Percentiles rank a stretch among this genome's conserved stretches.
Evolutionary conservation across 2,888 invertebrate genomes (phyloP).

Genomic region (Aporophyla lueneburgensis): DNA sequence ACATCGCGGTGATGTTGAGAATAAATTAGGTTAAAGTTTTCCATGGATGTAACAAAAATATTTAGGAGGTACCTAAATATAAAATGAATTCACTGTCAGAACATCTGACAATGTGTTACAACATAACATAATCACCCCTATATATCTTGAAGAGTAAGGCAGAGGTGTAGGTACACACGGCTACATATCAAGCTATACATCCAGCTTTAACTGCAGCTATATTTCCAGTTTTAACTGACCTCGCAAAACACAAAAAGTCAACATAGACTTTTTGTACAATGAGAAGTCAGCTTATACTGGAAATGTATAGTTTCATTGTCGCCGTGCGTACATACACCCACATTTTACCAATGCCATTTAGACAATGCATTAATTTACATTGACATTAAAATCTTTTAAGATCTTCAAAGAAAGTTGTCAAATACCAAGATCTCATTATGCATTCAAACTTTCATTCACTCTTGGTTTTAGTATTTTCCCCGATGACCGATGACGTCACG

Average conservation of each 20-base stretch:
- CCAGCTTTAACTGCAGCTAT: too few species aligned
- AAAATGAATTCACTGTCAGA: background rate
- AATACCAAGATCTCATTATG: constrained; percentile 15
- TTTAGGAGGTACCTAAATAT: background rate
- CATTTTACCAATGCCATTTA: background rate
- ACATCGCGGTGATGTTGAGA: too few species aligned
- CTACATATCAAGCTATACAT: too few species aligned
- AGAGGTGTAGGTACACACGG: background rate
- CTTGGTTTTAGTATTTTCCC: constrained; percentile 38
- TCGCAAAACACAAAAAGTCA: too few species aligned
- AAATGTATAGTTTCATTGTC: too few species aligned
- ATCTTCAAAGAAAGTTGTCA: constrained; percentile 35
- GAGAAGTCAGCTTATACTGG: too few species aligned
- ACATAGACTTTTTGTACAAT: too few species aligned
- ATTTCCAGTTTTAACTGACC: too few species aligned
- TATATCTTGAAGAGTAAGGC: background rate
- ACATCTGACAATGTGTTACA: background rate
- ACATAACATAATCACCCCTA: background rate
- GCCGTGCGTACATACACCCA: background rate
- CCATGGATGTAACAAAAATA: background rate
- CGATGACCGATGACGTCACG: constrained; percentile 42
- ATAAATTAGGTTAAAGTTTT: background rate
- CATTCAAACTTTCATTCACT: constrained; percentile 42
- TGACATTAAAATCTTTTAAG: background rate
- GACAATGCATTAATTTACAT: background rate